phyloP scores from a whole-genome alignment of 2,113 vertebrate species.

The Hippopotamus amphibius region DNA sequence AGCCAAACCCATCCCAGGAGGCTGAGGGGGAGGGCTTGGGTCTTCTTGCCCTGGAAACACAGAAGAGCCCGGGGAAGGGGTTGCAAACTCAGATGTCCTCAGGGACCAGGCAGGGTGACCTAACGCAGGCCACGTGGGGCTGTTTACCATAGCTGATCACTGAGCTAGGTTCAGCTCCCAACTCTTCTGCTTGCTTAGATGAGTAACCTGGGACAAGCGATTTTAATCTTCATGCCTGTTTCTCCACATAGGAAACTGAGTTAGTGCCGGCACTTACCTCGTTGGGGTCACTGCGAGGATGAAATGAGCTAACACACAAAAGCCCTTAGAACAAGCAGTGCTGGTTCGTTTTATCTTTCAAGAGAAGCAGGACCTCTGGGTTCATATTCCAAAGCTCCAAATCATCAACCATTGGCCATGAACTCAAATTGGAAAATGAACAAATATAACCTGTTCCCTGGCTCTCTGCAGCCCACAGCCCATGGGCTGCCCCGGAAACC shows the following conservation, averaged over 20 bases:
- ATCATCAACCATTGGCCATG: not conserved
- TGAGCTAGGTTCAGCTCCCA: not conserved
- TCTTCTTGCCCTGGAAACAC: not conserved
- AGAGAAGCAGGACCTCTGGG: not conserved
- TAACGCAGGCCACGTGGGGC: not conserved
- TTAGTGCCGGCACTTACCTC: not conserved
- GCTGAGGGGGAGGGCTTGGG: not conserved
- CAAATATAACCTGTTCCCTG: not conserved
- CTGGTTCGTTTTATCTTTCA: not conserved
- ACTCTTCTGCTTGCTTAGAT: not conserved
- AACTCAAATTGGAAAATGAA: not conserved
- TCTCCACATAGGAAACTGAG: not conserved
- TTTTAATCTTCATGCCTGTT: not conserved
- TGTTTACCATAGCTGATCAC: fast-evolving
- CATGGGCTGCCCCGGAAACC: fast-evolving
- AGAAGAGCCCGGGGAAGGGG: not conserved
- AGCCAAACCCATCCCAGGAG: not conserved
- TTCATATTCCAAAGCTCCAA: not conserved
- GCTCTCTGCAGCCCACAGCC: too few relatives aligned
- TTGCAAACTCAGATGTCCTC: not conserved
- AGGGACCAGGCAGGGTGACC: not conserved
- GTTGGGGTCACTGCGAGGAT: not conserved
- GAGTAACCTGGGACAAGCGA: not conserved
- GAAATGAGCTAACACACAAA: not conserved
- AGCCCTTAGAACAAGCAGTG: fast-evolving